Conservation (phyloP, 2,888 invertebrate species). For the Phyto melanocephala region DNA sequence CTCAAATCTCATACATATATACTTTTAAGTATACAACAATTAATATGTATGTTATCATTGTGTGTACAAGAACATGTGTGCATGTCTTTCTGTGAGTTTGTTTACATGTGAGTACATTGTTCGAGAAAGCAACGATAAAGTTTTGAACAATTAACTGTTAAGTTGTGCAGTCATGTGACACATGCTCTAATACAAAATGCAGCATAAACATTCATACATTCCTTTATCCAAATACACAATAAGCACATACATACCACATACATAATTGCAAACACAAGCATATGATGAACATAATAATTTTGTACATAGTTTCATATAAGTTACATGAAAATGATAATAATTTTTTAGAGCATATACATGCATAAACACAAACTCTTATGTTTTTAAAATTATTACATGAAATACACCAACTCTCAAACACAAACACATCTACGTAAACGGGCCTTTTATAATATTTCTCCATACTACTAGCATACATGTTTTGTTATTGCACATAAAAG, state of each 20-base stretch:
- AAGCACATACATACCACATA: neutral
- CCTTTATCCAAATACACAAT: neutral
- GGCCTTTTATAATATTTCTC: neutral
- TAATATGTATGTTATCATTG: neutral
- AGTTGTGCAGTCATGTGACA: conserved; percentile 61
- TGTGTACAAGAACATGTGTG: neutral
- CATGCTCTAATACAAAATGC: conserved; percentile 53
- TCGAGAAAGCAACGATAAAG: conserved; percentile 54
- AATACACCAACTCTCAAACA: neutral
- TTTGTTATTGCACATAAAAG: neutral
- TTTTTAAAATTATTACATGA: conserved; percentile 38
- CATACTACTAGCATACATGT: neutral
- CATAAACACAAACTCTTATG: conserved; percentile 31
- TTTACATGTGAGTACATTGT: neutral
- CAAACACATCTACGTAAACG: neutral
- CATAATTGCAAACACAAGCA: neutral
- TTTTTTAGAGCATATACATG: conserved; percentile 45
- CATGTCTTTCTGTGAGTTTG: neutral
- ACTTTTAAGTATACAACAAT: neutral
- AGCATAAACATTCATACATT: neutral
- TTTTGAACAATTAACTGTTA: conserved; percentile 62
- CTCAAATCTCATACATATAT: too few species aligned
- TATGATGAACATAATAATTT: too few species aligned
- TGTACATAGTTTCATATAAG: conserved; percentile 31
- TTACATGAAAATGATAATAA: conserved; percentile 46